A percentile compares a stretch with the other conserved stretches of the same genome.
Evolutionary conservation across 2,888 invertebrate species (phyloP).

Genomic region (Trissolcus brochymenae): DNA sequence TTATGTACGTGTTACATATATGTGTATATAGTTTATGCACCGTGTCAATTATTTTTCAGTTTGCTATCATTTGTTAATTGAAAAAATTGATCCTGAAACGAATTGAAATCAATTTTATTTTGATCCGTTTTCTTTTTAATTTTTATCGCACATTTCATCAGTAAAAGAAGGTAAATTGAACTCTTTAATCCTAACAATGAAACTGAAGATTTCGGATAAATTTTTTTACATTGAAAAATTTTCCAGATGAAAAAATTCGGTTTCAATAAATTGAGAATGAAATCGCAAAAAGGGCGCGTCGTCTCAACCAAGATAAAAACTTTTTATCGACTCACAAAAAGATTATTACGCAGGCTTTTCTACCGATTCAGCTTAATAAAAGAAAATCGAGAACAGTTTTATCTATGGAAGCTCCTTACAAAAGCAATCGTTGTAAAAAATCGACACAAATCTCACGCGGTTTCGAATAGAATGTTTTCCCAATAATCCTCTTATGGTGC

Average conservation of each 20-base stretch:
- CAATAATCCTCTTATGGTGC: background rate
- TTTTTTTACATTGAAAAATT: background rate
- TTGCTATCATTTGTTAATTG: slow-evolving; percentile 8
- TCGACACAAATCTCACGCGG: slow-evolving; percentile 3
- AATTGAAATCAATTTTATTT: too few relatives aligned
- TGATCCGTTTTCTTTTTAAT: too few relatives aligned
- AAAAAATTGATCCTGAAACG: too few relatives aligned
- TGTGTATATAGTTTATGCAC: background rate
- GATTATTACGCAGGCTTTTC: slow-evolving; percentile 1
- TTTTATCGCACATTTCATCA: too few relatives aligned
- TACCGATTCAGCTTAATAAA: background rate
- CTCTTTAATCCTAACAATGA: too few relatives aligned
- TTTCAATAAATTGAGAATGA: background rate
- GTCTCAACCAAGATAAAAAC: slow-evolving; percentile 1
- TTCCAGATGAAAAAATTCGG: background rate
- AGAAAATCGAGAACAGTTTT: background rate
- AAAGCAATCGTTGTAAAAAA: background rate
- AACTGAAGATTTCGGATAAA: too few relatives aligned
- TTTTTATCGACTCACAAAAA: slow-evolving; percentile 3
- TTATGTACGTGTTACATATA: slow-evolving; percentile 3
- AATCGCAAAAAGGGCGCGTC: slow-evolving; percentile 1
- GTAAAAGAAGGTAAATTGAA: too few relatives aligned
- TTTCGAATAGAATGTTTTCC: background rate
- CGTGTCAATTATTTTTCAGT: slow-evolving; percentile 36
- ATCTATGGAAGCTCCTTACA: background rate